Base-by-base conservation (phyloP, 2,797 vertebrate genomes). In the Tolypeutes matacus region DNA sequence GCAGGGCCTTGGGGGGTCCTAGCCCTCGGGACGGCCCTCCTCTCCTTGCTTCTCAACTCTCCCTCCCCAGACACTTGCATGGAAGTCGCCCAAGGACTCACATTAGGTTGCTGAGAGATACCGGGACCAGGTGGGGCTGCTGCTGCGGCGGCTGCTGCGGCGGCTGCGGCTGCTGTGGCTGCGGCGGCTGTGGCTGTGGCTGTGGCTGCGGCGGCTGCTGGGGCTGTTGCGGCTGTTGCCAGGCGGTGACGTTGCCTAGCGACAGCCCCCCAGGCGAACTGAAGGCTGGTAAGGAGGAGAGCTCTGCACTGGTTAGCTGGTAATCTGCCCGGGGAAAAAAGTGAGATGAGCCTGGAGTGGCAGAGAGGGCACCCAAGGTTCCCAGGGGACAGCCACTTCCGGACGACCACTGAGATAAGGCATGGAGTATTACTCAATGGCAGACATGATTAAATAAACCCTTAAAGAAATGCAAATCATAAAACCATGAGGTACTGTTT, bases 261-360 rank as follows among this genome's bases (percentile, higher is more conserved):
- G 99, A 99, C 98, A 99, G 98, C 77, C 99, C 98, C 27, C 98
- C 98, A 17, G 99, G 99, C 1, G 99, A 99, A 93, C 99, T 99
- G 98, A 99, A 99, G 1, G 99, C 99, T 29, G 99, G 99, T 97
- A 99, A 99, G 14, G 99, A 99, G 36, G 99, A 99, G 89, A 99
- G 98, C 97, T 99, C 99, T 36, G 99, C 99, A 7, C 99, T 99
- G 34, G 99, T 99, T 99, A 99, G 98, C 98, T 99, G 99, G 98
- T 99, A 99, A 98, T 99, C 99, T 99, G 98, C 51, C 93, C 78
- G 23, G 51, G 58, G 73, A 51, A 12, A 56, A 3, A 60, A 29
- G 0, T 46, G 36, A 72, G 76, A 11, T 42, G 53, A 42, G 11
- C 51, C 65, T 18, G 51, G 18, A 56, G 49, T 2, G 8, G 18